Base-by-base conservation (phyloP, 2,113 vertebrate species). In the Cromileptes altivelis region DNA sequence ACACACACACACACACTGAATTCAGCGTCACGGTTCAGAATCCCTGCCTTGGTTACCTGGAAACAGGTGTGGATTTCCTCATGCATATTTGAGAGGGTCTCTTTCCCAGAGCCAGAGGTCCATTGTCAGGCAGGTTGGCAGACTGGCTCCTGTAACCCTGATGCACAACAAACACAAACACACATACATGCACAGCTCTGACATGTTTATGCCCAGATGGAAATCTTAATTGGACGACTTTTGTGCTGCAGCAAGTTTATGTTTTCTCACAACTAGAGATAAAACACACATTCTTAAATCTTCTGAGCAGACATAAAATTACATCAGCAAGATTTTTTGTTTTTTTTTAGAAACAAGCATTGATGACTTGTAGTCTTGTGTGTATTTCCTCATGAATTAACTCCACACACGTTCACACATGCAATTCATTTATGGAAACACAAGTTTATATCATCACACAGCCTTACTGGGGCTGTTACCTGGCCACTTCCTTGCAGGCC, bases 51-150 rank as follows among this genome's bases (percentile, higher is more conserved):
- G 91, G 95, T 95, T 95, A 96, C 95, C 95, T 96, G 95, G 95
- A 95, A 95, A 96, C 94, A 95, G 95, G 95, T 96, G 88, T 96
- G 78, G 84, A 91, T 95, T 96, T 95, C 95, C 88, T 94, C 92
- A 95, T 96, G 83, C 91, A 96, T 96, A 93, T 95, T 96, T 96
- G 85, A 96, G 86, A 84, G 82, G 57, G 79, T 90, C 83, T 92
- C 86, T 81, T 89, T 93, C 91, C 88, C 88, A 90, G 83, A 91
- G 80, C 78, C 84, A 87, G 89, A 78, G 85, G 78, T 84, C 91
- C 78, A 93, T 95, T 96, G 94, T 96, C 85, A 86, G 86, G 63
- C 75, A 68, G 60, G 52, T 65, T 64, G 86, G 76, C 69, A 83
- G 84, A 82, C 72, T 57, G 81, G 57, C 75, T 91, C 77, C 78